These are phyloP conservation scores for Epinotia ramella DNA, from an alignment of 2,888 invertebrate species.

Conservation along the genomic window DNA sequence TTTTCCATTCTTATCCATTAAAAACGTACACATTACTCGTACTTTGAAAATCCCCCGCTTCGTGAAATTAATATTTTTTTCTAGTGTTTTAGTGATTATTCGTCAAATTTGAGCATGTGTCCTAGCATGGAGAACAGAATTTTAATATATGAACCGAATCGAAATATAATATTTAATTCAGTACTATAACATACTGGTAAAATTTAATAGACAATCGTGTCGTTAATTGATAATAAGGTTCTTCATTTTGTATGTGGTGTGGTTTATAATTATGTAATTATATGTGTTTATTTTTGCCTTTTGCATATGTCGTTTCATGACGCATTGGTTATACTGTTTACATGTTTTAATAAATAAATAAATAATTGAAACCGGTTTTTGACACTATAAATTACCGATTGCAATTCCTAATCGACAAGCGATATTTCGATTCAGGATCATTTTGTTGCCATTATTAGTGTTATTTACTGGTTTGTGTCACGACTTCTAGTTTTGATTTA, in stretches of 20 bases:
- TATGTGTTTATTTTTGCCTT: too few species aligned
- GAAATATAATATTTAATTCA: neutral
- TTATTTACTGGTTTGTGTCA: slow-evolving; percentile 8
- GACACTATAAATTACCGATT: neutral
- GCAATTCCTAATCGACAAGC: neutral
- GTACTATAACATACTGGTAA: too few species aligned
- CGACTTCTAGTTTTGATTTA: neutral
- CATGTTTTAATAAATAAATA: too few species aligned
- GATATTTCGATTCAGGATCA: slow-evolving; percentile 21
- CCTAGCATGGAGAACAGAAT: slow-evolving; percentile 57
- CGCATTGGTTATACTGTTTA: too few species aligned
- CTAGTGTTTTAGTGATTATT: slow-evolving; percentile 4
- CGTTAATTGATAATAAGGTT: too few species aligned
- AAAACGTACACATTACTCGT: neutral
- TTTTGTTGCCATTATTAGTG: slow-evolving; percentile 5
- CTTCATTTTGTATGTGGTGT: too few species aligned
- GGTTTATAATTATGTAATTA: too few species aligned
- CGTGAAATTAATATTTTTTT: neutral
- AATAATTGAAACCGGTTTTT: neutral
- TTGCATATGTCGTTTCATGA: too few species aligned
- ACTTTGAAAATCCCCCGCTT: slow-evolving; percentile 1
- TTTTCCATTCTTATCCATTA: neutral
- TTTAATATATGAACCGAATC: slow-evolving; percentile 32
- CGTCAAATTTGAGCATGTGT: slow-evolving; percentile 49
- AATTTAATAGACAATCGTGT: too few species aligned